A percentile compares a stretch with the other conserved stretches of the same genome.
Evolutionary conservation across 2,888 invertebrate species (phyloP).

Genomic region (Polydesmus complanatus): DNA sequence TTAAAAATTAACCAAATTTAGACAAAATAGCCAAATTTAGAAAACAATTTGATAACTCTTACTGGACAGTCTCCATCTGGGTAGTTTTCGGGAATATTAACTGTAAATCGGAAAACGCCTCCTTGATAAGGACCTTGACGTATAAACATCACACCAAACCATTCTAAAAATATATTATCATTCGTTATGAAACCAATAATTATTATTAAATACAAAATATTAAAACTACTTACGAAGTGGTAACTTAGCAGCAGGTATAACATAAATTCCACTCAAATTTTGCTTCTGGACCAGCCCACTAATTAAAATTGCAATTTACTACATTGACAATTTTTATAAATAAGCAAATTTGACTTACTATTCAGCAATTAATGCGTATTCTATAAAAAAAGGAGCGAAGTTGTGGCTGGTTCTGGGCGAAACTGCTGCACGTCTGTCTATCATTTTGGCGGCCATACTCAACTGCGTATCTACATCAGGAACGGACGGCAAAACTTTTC

Average conservation of each 20-base stretch:
- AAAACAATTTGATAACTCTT: slow-evolving; percentile 31
- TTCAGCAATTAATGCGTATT: slow-evolving; percentile 80
- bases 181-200: not conserved
- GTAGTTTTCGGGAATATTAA: slow-evolving; percentile 73
- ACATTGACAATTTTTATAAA: slow-evolving; percentile 3
- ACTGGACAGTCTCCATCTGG: slow-evolving; percentile 74
- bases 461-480: slow-evolving; percentile 40
- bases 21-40: not conserved
- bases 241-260: slow-evolving; percentile 76
- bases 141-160: slow-evolving; percentile 84
- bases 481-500: slow-evolving; percentile 42
- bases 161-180: slow-evolving; percentile 47
- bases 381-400: slow-evolving; percentile 64
- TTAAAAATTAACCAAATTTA: slow-evolving; percentile 16
- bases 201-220: not conserved
- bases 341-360: slow-evolving; percentile 51
- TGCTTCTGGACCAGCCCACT: slow-evolving; percentile 74
- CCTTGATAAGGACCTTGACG: slow-evolving; percentile 76
- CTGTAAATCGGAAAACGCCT: slow-evolving; percentile 76
- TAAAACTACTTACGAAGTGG: slow-evolving; percentile 52
- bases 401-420: slow-evolving; percentile 25
- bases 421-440: slow-evolving; percentile 35
- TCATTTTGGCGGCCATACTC: slow-evolving; percentile 45
- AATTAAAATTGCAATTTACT: slow-evolving; percentile 29
- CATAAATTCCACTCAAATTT: slow-evolving; percentile 75